phyloP scores from a whole-genome alignment of 2,888 invertebrate genomes.

The Nysson spinosus region DNA sequence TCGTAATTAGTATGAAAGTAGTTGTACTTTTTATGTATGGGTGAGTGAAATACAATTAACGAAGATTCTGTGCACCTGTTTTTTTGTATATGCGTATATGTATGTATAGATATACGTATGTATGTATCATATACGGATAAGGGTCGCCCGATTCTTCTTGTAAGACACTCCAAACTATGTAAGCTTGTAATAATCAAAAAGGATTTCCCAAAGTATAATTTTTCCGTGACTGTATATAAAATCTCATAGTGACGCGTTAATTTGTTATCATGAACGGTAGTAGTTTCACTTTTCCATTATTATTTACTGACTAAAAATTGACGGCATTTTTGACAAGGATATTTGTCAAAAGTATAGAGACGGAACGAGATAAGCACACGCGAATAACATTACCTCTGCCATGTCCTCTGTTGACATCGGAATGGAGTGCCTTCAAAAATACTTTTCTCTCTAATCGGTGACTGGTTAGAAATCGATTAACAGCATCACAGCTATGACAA shows the following conservation, averaged over 20 bases:
- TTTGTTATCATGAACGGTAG: slow-evolving; percentile 19
- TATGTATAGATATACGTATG: slow-evolving; percentile 38
- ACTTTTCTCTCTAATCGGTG: slow-evolving; percentile 37
- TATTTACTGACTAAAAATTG: slow-evolving; percentile 58
- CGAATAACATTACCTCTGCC: slow-evolving; percentile 28
- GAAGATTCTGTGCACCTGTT: slow-evolving; percentile 47
- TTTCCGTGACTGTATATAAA: slow-evolving; percentile 41
- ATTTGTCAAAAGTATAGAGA: slow-evolving; percentile 45
- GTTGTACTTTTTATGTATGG: slow-evolving; percentile 70
- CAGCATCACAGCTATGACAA: slow-evolving; percentile 66
- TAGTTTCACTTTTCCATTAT: slow-evolving; percentile 42
- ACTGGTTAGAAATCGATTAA: slow-evolving; percentile 60
- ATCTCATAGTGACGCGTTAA: no score
- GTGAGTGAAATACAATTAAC: slow-evolving; percentile 55
- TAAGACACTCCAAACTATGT: slow-evolving; percentile 50
- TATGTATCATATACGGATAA: slow-evolving; percentile 51
- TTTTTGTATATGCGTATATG: slow-evolving; percentile 33
- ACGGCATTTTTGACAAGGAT: slow-evolving; percentile 48
- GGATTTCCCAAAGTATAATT: slow-evolving; percentile 37
- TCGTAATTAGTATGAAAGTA: slow-evolving; percentile 72
- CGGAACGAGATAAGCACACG: slow-evolving; percentile 34
- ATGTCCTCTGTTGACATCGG: slow-evolving; percentile 21
- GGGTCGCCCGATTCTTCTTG: slow-evolving; percentile 46
- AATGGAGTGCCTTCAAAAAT: slow-evolving; percentile 58
- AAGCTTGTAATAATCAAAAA: slow-evolving; percentile 46